Evolutionary conservation across 2,113 vertebrate species (phyloP).

Genomic region (Sitta europaea): DNA sequence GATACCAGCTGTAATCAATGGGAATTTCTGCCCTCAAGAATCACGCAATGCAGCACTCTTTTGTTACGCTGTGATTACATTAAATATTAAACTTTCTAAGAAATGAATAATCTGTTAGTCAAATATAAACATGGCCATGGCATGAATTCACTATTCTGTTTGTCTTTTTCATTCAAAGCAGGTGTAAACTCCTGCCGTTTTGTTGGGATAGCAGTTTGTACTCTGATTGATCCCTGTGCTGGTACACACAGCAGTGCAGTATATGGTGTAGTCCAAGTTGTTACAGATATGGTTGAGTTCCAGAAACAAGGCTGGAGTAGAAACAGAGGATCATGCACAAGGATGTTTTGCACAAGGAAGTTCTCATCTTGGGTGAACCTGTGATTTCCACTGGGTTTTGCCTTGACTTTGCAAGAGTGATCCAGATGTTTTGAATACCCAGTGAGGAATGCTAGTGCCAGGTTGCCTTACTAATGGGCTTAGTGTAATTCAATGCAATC

Average conservation of each 20-base stretch:
- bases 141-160: neutral
- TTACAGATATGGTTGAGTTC: neutral
- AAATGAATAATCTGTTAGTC: neutral
- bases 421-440: neutral
- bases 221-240: neutral
- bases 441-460: neutral
- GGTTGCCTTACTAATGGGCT: neutral
- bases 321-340: neutral
- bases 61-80: neutral
- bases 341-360: neutral
- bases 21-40: neutral
- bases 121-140: neutral
- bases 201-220: neutral
- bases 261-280: neutral
- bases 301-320: neutral
- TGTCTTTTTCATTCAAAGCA: neutral
- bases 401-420: neutral
- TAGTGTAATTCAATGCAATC: neutral
- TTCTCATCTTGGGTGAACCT: neutral
- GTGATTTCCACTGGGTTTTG: neutral
- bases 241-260: rapidly evolving
- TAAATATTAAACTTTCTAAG: neutral
- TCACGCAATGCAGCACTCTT: neutral
- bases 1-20: neutral
- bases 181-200: neutral